These are phyloP conservation scores for Agelaius tricolor DNA, from an alignment of 2,113 vertebrate species.

Conservation along the genomic window DNA sequence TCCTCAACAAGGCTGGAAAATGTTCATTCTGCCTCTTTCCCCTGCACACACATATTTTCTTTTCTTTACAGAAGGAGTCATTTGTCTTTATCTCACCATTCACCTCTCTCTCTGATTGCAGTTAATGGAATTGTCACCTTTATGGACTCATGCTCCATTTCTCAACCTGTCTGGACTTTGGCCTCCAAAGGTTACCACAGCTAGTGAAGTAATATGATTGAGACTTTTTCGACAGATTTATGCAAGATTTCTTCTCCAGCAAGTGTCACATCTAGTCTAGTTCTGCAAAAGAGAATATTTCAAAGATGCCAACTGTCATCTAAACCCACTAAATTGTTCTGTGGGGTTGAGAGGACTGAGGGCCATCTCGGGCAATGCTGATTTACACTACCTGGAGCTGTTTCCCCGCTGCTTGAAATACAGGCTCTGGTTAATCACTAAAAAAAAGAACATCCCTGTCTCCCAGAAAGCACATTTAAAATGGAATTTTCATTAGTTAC, in stretches of 20 bases:
- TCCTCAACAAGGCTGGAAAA: not conserved
- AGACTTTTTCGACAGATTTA: conserved; percentile 78
- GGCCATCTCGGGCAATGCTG: conserved; percentile 34
- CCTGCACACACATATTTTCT: conserved; percentile 30
- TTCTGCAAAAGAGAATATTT: conserved; percentile 66
- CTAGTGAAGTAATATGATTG: conserved; percentile 81
- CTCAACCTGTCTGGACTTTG: conserved; percentile 78
- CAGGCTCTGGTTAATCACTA: not conserved
- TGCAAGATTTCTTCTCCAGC: conserved; percentile 58
- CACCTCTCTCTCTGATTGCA: conserved; percentile 69
- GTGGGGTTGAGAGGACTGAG: conserved; percentile 1
- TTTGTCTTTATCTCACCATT: conserved; percentile 71
- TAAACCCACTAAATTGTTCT: conserved; percentile 64
- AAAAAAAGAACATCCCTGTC: not conserved
- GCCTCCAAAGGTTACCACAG: conserved; percentile 72
- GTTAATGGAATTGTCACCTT: conserved; percentile 76
- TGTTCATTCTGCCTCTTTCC: conserved; percentile 17
- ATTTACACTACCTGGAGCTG: conserved; percentile 37
- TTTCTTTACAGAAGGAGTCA: conserved; percentile 30
- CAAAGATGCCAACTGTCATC: conserved; percentile 70
- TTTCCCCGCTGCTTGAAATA: conserved; percentile 16
- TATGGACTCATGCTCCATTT: conserved; percentile 75
- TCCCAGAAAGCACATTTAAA: conserved; percentile 13
- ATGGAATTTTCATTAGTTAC: conserved; percentile 20
- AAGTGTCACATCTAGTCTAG: conserved; percentile 67